Percentiles rank a stretch among this genome's conserved stretches.
Evolutionary conservation across 2,797 vertebrate genomes (phyloP).

Genomic region (Sorex maritimensis): DNA sequence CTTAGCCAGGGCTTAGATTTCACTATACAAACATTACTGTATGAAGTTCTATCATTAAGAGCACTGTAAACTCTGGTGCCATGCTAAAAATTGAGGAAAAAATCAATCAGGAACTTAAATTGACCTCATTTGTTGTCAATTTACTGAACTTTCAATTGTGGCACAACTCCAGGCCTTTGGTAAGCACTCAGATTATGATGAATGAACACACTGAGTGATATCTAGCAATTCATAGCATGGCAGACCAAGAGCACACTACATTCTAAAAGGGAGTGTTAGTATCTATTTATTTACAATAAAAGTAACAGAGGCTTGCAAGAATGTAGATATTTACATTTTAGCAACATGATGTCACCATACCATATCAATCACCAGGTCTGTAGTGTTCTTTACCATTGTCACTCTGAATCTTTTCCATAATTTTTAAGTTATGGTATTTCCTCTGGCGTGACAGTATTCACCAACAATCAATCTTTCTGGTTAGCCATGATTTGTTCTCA

Average conservation of each 20-base stretch:
- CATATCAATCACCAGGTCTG: no score
- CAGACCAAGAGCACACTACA: background rate
- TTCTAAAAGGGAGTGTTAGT: background rate
- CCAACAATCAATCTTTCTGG: background rate
- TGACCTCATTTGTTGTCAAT: background rate
- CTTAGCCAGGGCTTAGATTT: background rate
- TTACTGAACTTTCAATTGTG: background rate
- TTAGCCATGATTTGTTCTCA: conserved; percentile 7
- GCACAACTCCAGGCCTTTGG: background rate
- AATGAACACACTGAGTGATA: background rate
- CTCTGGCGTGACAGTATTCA: background rate
- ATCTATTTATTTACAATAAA: no score
- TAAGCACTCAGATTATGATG: background rate
- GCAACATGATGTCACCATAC: no score
- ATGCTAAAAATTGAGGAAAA: background rate
- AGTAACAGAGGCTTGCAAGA: no score
- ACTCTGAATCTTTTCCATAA: no score
- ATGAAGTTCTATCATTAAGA: no score
- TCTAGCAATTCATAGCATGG: background rate
- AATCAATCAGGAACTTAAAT: background rate
- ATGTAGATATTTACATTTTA: no score
- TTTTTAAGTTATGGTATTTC: background rate
- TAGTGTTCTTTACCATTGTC: no score
- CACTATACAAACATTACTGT: background rate
- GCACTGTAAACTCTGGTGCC: no score